phyloP scores from a whole-genome alignment of 2,113 vertebrate species.

The Apodemus speciosus region DNA sequence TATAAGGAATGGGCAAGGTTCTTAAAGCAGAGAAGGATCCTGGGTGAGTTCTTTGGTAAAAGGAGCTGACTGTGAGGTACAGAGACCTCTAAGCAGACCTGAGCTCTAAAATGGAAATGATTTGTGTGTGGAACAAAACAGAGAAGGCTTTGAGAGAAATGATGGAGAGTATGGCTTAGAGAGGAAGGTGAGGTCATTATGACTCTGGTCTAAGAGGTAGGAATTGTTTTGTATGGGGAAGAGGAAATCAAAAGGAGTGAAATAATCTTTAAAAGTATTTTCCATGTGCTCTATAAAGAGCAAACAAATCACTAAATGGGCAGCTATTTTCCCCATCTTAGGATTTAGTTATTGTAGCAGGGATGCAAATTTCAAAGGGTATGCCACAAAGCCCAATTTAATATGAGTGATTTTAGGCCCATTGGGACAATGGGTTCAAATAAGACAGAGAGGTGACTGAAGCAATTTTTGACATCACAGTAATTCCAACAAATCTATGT shows the following conservation, averaged over 20 bases:
- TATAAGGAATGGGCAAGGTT: not conserved
- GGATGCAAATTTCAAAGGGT: not conserved
- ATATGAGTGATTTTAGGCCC: constrained; percentile 18
- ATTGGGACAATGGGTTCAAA: not conserved
- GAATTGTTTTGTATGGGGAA: not conserved
- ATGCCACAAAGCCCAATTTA: not conserved
- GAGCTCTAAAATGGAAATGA: not conserved
- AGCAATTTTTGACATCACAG: constrained; percentile 28
- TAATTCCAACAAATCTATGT: constrained; percentile 42
- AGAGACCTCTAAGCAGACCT: not conserved
- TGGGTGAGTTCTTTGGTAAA: not conserved
- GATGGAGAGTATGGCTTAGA: not conserved
- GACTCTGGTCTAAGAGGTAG: not conserved
- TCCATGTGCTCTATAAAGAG: not conserved
- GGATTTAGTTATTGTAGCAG: not conserved
- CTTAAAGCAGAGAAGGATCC: not conserved
- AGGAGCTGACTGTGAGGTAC: not conserved
- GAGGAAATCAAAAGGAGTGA: not conserved
- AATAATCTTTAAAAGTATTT: constrained; percentile 29
- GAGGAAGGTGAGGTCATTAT: not conserved
- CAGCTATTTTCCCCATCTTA: constrained; percentile 7
- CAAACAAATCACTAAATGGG: constrained; percentile 21
- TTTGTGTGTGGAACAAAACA: not conserved
- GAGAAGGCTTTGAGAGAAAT: not conserved
- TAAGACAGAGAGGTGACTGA: not conserved